Percentiles rank a stretch among this genome's conserved stretches.
These are phyloP conservation scores for Rhizomys pruinosus DNA, from an alignment of 2,113 vertebrate genomes.

Conservation along the genomic window DNA sequence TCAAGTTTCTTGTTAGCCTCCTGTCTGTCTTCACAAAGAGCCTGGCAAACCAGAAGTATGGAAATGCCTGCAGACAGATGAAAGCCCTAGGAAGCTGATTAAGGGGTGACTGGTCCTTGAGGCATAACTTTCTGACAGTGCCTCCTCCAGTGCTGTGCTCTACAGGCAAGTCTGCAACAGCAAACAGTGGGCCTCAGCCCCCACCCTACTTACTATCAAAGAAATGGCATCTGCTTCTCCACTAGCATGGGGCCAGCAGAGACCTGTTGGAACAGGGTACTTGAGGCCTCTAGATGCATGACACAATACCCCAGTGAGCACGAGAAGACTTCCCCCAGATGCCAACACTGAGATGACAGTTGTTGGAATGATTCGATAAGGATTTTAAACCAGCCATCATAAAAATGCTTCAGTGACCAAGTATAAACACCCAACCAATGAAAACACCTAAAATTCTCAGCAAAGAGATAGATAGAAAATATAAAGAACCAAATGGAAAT, in stretches of 20 bases:
- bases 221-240: neutral
- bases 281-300: neutral
- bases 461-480: neutral
- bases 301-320: neutral
- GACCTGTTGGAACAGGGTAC: accelerated
- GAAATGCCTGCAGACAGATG: too few relatives aligned
- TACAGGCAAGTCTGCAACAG: neutral
- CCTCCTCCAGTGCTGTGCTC: neutral
- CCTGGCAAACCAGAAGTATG: neutral
- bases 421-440: neutral
- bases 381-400: neutral
- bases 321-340: neutral
- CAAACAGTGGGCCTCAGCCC: neutral
- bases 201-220: neutral
- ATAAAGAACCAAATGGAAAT: neutral
- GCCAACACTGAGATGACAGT: neutral
- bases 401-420: neutral
- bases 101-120: too few relatives aligned
- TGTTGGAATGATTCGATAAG: neutral
- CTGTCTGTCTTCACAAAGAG: neutral
- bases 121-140: neutral
- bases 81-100: neutral
- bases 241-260: neutral
- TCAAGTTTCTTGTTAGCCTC: neutral
- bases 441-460: neutral